Evolutionary conservation across 2,113 vertebrate species (phyloP), one percentile per base, ranked within the genome.

Genomic region (Vimba vimba): DNA sequence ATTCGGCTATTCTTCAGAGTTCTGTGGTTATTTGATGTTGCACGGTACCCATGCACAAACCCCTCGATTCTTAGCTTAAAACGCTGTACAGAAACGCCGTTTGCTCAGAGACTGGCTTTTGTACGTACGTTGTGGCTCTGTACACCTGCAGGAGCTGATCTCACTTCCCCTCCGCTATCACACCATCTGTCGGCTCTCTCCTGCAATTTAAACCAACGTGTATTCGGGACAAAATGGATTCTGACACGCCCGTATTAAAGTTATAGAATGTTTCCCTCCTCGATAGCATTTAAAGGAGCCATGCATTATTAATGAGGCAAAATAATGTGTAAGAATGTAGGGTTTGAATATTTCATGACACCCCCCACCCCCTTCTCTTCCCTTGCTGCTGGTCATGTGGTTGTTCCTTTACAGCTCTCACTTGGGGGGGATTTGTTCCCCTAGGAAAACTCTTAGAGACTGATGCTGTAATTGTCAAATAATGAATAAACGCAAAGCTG

Each of bases 311-410:
- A 93, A 96, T 95, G 93, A 92, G 4, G 52, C 91, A 93, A 93
- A 89, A 84, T 93, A 92, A 95, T 85, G 93, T 90, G 90, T 88
- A 68, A 79, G 91, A 94, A 93, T 78, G 91, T 91, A 9, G 84
- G 45, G 73, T 82, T 94, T 96, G 92, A 96, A 96, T 96, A 95
- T 96, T 97, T 95, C 90, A 96, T 95, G 94, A 94, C 84, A 55
- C 64, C 84, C 68, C 86, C 30, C 13, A 7, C 4, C 15, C 57
- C 62, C 39, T 36, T 36, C 36, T 36, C 33, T 77, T 78, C 74
- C 78, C 60, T 45, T 36, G 71, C 6, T 82, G 83, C 62, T 45
- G 55, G 62, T 71, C 45, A 27, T 68, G 50, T 13, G 78, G 69
- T 57, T 64, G 73, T 33, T 13, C 60, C 43, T 59, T 62, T 83